Percentiles rank a stretch among this genome's conserved stretches.
phyloP scores from a whole-genome alignment of 2,113 vertebrate genomes.

The Corythornis vintsioides region DNA sequence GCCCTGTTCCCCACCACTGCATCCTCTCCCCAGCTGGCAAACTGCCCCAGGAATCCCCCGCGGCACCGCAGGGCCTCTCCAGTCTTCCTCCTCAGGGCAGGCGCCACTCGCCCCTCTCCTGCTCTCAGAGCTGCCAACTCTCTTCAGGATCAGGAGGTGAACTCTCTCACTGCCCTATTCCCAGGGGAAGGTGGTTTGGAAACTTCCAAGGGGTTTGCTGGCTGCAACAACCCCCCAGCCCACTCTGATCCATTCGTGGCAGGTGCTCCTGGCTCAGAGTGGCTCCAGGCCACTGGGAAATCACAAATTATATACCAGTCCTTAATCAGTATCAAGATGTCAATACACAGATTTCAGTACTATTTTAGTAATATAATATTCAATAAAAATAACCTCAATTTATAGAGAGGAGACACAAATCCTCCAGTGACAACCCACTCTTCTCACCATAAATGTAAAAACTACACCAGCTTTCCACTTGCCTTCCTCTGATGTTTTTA shows the following conservation, averaged over 20 bases:
- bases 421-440: background rate
- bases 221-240: fast-evolving
- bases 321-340: background rate
- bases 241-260: fast-evolving
- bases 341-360: background rate
- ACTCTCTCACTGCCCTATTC: background rate
- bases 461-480: background rate
- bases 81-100: fast-evolving
- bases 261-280: fast-evolving
- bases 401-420: background rate
- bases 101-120: background rate
- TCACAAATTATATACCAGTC: background rate
- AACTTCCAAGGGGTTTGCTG: background rate
- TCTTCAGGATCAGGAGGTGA: background rate
- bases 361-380: background rate
- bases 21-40: fast-evolving
- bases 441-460: background rate
- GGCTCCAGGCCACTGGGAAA: background rate
- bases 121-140: background rate
- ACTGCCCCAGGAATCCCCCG: background rate
- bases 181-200: background rate
- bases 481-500: background rate
- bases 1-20: background rate
- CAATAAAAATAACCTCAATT: background rate
- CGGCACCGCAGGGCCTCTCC: fast-evolving